phyloP scores from a whole-genome alignment of 2,797 vertebrate genomes.

The Carcharodon carcharias region DNA sequence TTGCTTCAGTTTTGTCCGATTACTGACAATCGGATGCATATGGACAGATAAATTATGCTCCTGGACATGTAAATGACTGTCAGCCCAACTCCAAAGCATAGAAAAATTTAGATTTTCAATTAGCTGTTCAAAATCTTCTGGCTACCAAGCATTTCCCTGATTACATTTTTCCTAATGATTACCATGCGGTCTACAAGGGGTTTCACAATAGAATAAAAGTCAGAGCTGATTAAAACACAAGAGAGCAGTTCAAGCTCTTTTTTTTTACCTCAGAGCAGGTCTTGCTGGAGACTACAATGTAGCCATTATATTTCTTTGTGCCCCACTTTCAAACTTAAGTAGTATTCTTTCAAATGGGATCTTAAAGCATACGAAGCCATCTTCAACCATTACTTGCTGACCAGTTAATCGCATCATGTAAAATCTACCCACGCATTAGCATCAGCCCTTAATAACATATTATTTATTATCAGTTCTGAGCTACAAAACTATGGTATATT shows the following conservation, averaged over 20 bases:
- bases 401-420: too few species aligned
- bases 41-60: background rate
- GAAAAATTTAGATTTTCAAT: background rate
- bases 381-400: background rate
- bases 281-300: background rate
- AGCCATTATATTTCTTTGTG: background rate
- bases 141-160: constrained; percentile 5
- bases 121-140: background rate
- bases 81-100: background rate
- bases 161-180: constrained; percentile 19
- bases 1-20: constrained; percentile 10
- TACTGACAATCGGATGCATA: background rate
- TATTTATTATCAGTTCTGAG: background rate
- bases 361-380: background rate
- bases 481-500: background rate
- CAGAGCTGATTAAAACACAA: constrained; percentile 25
- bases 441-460: background rate
- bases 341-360: background rate
- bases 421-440: background rate
- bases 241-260: background rate
- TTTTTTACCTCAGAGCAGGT: background rate
- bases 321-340: background rate
- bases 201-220: background rate
- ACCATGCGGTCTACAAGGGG: background rate
- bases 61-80: background rate